Evolutionary conservation across 30 jellyfish, hydroid and myxozoan species (phyloP), one percentile per base, ranked within the genome.

Genomic region (Hydra vulgaris): DNA sequence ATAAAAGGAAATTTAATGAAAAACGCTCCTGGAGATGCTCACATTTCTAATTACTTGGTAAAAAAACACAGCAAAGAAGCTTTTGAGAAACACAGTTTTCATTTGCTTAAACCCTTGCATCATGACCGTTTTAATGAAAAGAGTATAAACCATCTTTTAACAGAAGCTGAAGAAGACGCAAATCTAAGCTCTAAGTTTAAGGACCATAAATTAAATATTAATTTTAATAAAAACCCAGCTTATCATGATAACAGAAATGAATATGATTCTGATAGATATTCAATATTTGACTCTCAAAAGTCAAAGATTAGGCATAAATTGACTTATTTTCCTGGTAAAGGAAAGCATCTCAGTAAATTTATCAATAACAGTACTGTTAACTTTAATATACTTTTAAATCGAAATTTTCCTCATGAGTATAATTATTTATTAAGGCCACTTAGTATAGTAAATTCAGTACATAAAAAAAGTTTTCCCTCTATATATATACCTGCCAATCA

Each of bases 181-280:
- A 68, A 23, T 23, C 75, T 68, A 7, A 68, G 75, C 15, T 68
- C 75, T 68, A 68, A 68, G 16, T 68, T 68, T 68, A 68, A 68
- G 8, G 16, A 68, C 27, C 75, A 68, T 23, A 68, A 68, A 68
- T n/a, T 23, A n/a, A 7, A 68, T 68, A 23, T 68, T 68, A 68
- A 68, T 68, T n/a, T n/a, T 23, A 68, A 68, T 68, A 20, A 16
- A 68, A 68, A 68, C 27, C 75, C 75, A 68, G 75, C 75, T n/a
- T 68, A 68, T 15, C 75, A 68, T 68, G 27, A 68, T 68, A 68
- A 68, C 16, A 23, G 16, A 68, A 16, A 68, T 3, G 61, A 40
- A 40, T 40, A 40, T 40, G 61, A 40, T 40, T 40, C 12, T 3
- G 61, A 40, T 40, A 40, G 12, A 40, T 40, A 3, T 40, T 40